Evolutionary conservation across 2,797 vertebrate species (phyloP).

Genomic region (Danio jaintianensis): DNA sequence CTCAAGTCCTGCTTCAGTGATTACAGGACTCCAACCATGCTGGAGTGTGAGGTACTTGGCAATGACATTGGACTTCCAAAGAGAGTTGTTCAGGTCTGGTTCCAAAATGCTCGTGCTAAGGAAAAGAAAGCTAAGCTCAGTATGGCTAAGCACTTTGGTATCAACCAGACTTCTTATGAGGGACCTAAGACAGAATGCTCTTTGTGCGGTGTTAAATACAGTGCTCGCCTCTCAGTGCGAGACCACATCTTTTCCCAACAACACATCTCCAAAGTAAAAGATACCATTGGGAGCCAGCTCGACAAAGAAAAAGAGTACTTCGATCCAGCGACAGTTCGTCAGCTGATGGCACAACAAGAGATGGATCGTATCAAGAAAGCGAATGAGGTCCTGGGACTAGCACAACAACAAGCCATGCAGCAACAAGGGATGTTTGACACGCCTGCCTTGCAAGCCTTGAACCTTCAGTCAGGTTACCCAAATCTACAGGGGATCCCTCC

Average conservation of each 20-base stretch:
- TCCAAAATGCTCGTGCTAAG: constrained; percentile 99
- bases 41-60: constrained; percentile 99
- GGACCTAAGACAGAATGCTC: constrained; percentile 98
- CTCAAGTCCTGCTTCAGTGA: constrained; percentile 99
- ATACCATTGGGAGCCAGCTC: constrained; percentile 98
- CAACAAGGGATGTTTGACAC: constrained; percentile 97
- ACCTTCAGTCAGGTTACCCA: constrained; percentile 93
- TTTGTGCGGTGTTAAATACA: constrained; percentile 99
- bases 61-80: constrained; percentile 99
- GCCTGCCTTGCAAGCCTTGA: constrained; percentile 93
- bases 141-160: constrained; percentile 99
- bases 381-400: constrained; percentile 97
- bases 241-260: constrained; percentile 99
- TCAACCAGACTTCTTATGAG: constrained; percentile 98
- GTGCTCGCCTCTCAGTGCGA: constrained; percentile 96
- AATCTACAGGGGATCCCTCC: constrained; percentile 97
- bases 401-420: constrained; percentile 90
- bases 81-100: constrained; percentile 99
- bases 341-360: constrained; percentile 99
- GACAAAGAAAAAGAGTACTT: constrained; percentile 99
- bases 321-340: constrained; percentile 98
- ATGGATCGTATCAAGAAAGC: constrained; percentile 99
- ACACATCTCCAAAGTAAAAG: constrained; percentile 99
- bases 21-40: constrained; percentile 99
- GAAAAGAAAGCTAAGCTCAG: constrained; percentile 99